Evolutionary conservation across 92 coral and sea anemone species (phyloP).

Genomic region (Zoanthus sociatus): DNA sequence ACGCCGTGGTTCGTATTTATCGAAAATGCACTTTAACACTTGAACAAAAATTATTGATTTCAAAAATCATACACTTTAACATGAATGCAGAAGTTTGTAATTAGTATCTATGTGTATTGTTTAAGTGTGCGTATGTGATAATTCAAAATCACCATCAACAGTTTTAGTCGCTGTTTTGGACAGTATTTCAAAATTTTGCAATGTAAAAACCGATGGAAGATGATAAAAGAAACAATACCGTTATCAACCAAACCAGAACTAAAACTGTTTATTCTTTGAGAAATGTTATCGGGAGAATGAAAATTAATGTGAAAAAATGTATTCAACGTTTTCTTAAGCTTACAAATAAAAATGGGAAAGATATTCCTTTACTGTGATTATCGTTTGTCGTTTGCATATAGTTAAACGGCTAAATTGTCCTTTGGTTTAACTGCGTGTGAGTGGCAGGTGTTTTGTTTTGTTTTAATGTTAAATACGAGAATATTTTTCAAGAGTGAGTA

Average conservation of each 20-base stretch:
- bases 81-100: background rate
- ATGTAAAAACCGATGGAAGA: background rate
- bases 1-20: background rate
- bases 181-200: background rate
- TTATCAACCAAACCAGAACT: background rate
- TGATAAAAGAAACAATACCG: background rate
- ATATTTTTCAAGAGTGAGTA: background rate
- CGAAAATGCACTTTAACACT: background rate
- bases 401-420: background rate
- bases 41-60: background rate
- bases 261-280: background rate
- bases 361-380: background rate
- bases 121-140: background rate
- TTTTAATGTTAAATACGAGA: conserved; percentile 15
- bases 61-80: background rate
- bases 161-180: background rate
- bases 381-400: background rate
- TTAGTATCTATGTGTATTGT: background rate
- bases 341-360: background rate
- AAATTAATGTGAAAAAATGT: conserved; percentile 4
- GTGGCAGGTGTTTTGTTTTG: conserved; percentile 46
- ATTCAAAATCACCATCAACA: background rate
- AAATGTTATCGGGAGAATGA: background rate
- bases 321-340: background rate
- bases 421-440: conserved; percentile 1